Conservation (phyloP, 1,140 invertebrate genomes). For the Caerostris extrusa region DNA sequence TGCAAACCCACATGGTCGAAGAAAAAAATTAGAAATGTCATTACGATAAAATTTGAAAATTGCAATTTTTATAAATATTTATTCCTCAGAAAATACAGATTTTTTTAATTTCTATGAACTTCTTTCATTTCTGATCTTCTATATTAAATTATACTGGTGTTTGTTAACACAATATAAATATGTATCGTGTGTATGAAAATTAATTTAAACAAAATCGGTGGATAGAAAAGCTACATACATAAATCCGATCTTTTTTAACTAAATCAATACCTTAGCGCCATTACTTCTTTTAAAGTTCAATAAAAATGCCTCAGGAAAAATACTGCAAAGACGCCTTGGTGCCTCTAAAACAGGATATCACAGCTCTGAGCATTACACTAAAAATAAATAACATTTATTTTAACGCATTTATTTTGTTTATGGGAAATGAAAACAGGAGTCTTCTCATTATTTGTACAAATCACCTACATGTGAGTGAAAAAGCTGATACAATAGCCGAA, state of each 20-base stretch:
- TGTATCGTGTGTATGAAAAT: no score
- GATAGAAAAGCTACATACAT: not conserved
- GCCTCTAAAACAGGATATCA: not conserved
- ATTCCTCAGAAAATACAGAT: no score
- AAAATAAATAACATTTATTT: slow-evolving; percentile 41
- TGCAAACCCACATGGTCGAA: no score
- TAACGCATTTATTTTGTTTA: slow-evolving; percentile 21
- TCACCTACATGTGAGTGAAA: slow-evolving; percentile 21
- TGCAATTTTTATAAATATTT: no score
- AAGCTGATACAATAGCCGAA: slow-evolving; percentile 14
- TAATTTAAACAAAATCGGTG: no score
- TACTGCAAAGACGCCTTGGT: not conserved
- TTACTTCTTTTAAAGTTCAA: not conserved
- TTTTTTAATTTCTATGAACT: no score
- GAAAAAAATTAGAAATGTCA: no score
- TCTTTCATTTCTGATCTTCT: no score
- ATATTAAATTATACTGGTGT: no score
- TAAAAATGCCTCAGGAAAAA: not conserved
- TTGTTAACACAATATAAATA: no score
- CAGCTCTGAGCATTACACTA: not conserved
- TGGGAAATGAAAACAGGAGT: slow-evolving; percentile 6
- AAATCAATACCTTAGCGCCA: not conserved
- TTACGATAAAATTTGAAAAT: no score
- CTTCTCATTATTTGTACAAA: slow-evolving; percentile 33
- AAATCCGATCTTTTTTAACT: not conserved